Evolutionary conservation across 2,888 invertebrate genomes (phyloP), one percentile per base, ranked within the genome.

Genomic region (Metalampra italica): DNA sequence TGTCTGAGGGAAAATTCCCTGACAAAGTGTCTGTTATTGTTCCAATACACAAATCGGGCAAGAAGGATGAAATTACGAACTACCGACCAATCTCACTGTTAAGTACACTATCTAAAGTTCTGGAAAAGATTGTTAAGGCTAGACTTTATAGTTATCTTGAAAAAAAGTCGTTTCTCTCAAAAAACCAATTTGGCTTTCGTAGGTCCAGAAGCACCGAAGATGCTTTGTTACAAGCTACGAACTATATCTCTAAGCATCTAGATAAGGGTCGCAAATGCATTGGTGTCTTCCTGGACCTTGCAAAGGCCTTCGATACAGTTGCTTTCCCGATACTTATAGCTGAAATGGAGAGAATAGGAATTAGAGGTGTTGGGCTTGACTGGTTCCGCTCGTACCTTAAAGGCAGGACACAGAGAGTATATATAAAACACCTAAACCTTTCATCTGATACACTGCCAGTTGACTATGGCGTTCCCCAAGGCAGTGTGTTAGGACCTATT

Each of bases 291-390:
- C 29, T 41, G 29, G 41, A 41, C 29, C 29, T 41, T 9, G 32
- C 12, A 42, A 46, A 46, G 14, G 46, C 46, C 7, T 46, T 46
- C 30, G 39, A 46, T 14, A 46, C 40, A 13, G 46, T 46, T 11
- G 34, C 46, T 39, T 7, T 46, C 30, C 39, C 46, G 3, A 29
- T 30, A 9, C 40, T 46, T 13, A 9, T 46, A 13, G 5, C 9
- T 9, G 36, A 40, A 29, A 37, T 46, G 14, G 29, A 40, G 13
- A n/a, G 5, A 8, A 46, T 46, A 12, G 39, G 46, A 29, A 38
- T 46, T 11, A 46, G 46, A 12, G 39, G 40, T 7, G 9, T 30
- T 5, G 30, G 14, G 5, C 32, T 39, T 8, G 7, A 29, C n/a
- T 30, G n/a, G 7, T n/a, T 41, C 4, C 8, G 7, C 8, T 30